A percentile compares a stretch with the other conserved stretches of the same genome.
phyloP scores from a whole-genome alignment of 2,888 invertebrate genomes.

The Acleris sparsana region DNA sequence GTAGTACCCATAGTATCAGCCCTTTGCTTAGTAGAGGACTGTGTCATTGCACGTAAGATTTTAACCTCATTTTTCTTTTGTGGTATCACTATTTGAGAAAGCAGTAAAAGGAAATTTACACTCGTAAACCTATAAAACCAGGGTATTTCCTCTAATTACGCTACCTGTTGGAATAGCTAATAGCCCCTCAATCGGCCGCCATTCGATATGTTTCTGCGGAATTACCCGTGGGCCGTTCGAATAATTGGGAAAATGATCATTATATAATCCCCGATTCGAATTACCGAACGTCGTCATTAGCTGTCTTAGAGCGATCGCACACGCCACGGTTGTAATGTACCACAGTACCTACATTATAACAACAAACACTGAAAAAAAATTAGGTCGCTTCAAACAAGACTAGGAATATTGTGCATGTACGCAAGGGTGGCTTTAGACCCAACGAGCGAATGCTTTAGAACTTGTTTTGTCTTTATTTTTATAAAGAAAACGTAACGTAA shows the following conservation, averaged over 20 bases:
- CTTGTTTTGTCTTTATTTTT: too few species aligned
- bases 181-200: constrained; percentile 20
- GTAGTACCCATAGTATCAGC: too few species aligned
- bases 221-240: constrained; percentile 29
- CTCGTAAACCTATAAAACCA: constrained; percentile 16
- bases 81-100: background rate
- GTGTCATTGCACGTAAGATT: too few species aligned
- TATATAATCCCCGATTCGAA: constrained; percentile 29
- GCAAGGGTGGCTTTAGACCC: too few species aligned
- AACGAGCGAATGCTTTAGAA: too few species aligned
- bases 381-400: too few species aligned
- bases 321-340: background rate
- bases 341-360: background rate
- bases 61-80: too few species aligned
- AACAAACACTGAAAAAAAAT: too few species aligned
- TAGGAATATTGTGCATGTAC: too few species aligned
- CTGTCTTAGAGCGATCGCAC: constrained; percentile 15
- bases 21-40: too few species aligned
- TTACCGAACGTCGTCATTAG: constrained; percentile 34
- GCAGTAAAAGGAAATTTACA: constrained; percentile 8
- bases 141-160: constrained; percentile 24
- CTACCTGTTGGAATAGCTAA: constrained; percentile 33
- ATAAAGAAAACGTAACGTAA: too few species aligned
- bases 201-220: constrained; percentile 21
- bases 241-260: constrained; percentile 35